These are phyloP conservation scores for Pemphredon lugubris DNA, from an alignment of 2,888 invertebrate species.

Conservation along the genomic window DNA sequence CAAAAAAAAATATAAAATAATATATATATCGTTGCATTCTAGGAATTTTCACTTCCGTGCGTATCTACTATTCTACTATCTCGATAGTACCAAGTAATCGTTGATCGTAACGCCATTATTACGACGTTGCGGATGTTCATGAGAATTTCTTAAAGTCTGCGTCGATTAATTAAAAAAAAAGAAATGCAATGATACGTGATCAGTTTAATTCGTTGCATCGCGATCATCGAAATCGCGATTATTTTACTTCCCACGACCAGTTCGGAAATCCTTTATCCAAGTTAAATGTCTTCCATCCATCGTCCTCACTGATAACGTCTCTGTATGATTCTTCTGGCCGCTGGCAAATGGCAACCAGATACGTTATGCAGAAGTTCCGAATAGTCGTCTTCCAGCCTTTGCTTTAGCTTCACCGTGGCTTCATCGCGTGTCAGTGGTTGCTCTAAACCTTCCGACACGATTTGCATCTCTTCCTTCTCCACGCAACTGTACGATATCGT, in stretches of 20 bases:
- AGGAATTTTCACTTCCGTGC: neutral
- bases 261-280: neutral
- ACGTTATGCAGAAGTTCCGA: conserved; percentile 81
- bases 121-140: too few relatives aligned
- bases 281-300: neutral
- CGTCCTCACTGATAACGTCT: conserved; percentile 80
- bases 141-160: too few relatives aligned
- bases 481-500: conserved; percentile 79
- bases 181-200: too few relatives aligned
- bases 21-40: too few relatives aligned
- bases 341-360: conserved; percentile 82
- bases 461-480: conserved; percentile 82
- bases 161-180: too few relatives aligned
- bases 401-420: conserved; percentile 76
- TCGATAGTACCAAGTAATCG: too few relatives aligned
- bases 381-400: conserved; percentile 76
- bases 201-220: too few relatives aligned
- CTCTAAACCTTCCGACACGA: conserved; percentile 81
- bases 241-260: neutral
- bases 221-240: neutral
- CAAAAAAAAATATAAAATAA: neutral
- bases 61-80: neutral
- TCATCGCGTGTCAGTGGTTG: conserved; percentile 77
- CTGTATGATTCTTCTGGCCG: conserved; percentile 82
- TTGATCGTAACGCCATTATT: too few relatives aligned